Evolutionary conservation across 1,140 invertebrate species (phyloP).

Genomic region (Brachionus plicatilis): DNA sequence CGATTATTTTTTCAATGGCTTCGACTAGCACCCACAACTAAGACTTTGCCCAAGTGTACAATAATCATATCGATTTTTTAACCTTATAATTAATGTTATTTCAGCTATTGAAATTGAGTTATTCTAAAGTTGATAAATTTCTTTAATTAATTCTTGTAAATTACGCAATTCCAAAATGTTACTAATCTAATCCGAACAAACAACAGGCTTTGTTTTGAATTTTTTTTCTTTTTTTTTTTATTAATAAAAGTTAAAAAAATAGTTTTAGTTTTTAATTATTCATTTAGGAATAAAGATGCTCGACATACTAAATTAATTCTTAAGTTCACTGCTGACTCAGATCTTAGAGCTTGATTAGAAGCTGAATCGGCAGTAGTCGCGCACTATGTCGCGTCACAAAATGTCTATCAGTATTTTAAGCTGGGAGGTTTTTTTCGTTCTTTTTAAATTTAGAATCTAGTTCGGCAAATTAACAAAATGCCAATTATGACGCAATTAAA

Average conservation of each 20-base stretch:
- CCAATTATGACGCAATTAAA: not conserved
- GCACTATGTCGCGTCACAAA: not conserved
- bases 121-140: conserved; percentile 32
- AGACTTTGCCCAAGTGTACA: not conserved
- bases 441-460: not conserved
- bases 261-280: conserved; percentile 10
- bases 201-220: not conserved
- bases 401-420: not conserved
- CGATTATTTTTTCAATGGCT: not conserved
- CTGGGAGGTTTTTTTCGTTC: not conserved
- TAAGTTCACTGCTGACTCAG: not conserved
- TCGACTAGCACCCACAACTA: not conserved
- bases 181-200: not conserved
- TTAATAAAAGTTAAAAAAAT: conserved; percentile 33
- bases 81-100: conserved; percentile 21
- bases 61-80: conserved; percentile 22
- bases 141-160: conserved; percentile 13
- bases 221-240: not conserved
- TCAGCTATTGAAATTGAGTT: not conserved
- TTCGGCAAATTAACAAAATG: not conserved
- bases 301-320: not conserved
- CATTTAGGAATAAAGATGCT: not conserved
- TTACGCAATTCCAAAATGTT: not conserved
- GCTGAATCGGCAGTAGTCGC: not conserved
- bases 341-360: not conserved